Evolutionary conservation across 2,797 vertebrate species (phyloP).

Genomic region (Picus viridis): DNA sequence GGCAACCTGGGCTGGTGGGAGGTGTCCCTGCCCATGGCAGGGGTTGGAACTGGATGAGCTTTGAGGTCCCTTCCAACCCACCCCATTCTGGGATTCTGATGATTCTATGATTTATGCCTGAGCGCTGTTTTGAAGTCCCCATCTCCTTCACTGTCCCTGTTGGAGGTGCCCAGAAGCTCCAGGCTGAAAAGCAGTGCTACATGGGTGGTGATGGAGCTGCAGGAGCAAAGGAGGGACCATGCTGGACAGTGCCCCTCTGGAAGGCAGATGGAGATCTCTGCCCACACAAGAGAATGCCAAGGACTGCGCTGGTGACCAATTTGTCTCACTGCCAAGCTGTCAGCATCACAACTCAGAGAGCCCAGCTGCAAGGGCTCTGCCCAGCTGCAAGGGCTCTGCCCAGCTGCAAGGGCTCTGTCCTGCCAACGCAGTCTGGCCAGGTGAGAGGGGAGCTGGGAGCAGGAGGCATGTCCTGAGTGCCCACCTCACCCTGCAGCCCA

Average conservation of each 20-base stretch:
- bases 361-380: no score
- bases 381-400: no score
- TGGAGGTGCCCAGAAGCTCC: background rate
- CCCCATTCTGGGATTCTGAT: no score
- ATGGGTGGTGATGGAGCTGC: background rate
- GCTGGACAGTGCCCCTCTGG: background rate
- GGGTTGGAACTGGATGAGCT: no score
- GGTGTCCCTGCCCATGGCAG: no score
- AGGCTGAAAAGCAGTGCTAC: background rate
- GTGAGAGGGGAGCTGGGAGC: background rate
- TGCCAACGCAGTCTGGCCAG: background rate
- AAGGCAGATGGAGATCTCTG: background rate
- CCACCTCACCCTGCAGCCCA: background rate
- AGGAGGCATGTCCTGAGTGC: background rate
- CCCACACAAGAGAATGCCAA: background rate
- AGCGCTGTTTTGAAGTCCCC: background rate
- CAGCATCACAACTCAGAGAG: background rate
- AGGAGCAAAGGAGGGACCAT: background rate
- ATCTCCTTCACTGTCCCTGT: background rate
- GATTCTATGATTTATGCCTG: background rate
- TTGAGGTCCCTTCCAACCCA: no score
- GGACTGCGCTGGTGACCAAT: background rate
- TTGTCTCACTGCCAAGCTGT: background rate
- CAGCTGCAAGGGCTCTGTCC: no score
- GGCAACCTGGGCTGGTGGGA: no score